phyloP scores from a whole-genome alignment of 1,140 invertebrate genomes.

The Meloidogyne floridensis region DNA sequence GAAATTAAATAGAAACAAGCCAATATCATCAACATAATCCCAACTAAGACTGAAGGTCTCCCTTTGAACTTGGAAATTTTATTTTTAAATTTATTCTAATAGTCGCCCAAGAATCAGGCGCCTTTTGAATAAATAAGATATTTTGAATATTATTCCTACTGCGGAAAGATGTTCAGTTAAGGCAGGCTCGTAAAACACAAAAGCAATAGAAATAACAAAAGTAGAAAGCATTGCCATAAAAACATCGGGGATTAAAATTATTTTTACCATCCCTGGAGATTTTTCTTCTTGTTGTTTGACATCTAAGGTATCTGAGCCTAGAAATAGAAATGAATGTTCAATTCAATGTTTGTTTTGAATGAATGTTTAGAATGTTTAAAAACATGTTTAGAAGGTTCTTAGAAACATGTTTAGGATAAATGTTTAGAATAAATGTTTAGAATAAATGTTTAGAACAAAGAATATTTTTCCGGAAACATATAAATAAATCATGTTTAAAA shows the following conservation, averaged over 20 bases:
- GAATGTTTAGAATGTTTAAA: too few species aligned
- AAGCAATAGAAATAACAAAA: constrained; percentile 18
- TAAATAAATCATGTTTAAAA: not conserved
- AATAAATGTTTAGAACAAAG: too few species aligned
- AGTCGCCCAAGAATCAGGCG: too few species aligned
- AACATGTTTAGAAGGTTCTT: too few species aligned
- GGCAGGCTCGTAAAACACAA: constrained; percentile 18
- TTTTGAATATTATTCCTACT: not conserved
- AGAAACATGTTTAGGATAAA: too few species aligned
- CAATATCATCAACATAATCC: constrained; percentile 1
- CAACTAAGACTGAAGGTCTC: constrained; percentile 3
- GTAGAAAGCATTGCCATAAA: constrained; percentile 18
- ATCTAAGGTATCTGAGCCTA: not conserved
- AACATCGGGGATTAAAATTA: constrained; percentile 16
- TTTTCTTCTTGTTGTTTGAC: not conserved
- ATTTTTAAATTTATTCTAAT: too few species aligned
- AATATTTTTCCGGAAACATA: too few species aligned
- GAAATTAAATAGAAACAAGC: constrained; percentile 13
- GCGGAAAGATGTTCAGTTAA: constrained; percentile 16
- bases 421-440: too few species aligned
- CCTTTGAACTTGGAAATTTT: constrained; percentile 12
- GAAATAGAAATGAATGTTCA: not conserved
- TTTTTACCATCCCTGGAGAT: not conserved
- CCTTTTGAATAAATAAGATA: too few species aligned
- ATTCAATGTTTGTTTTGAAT: too few species aligned